phyloP scores from a whole-genome alignment of 1,140 invertebrate genomes.

The Diorhabda carinulata region DNA sequence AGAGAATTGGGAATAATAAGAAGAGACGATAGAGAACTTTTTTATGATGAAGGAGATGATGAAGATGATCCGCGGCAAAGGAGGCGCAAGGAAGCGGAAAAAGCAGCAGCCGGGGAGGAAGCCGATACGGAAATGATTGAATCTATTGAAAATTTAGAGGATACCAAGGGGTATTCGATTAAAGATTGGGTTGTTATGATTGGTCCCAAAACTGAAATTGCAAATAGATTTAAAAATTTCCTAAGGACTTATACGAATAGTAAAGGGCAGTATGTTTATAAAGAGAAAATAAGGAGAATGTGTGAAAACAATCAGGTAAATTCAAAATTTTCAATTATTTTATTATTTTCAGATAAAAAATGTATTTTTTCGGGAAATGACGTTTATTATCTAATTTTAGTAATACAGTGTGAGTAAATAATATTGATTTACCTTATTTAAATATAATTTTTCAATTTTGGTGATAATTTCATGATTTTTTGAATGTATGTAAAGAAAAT shows the following conservation, averaged over 20 bases:
- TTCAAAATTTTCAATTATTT: too few relatives aligned
- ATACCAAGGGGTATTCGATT: constrained; percentile 85
- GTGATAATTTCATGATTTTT: too few relatives aligned
- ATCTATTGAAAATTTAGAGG: constrained; percentile 97
- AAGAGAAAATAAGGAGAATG: constrained; percentile 91
- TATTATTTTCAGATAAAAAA: too few relatives aligned
- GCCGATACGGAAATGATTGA: constrained; percentile 85
- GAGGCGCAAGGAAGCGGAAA: constrained; percentile 66
- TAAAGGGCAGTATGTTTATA: constrained; percentile 85
- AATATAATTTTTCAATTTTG: too few relatives aligned
- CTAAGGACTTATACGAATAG: constrained; percentile 84
- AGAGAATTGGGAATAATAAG: constrained; percentile 73
- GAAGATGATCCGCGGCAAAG: constrained; percentile 67
- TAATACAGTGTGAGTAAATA: too few relatives aligned
- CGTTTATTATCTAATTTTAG: too few relatives aligned
- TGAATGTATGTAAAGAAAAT: too few relatives aligned
- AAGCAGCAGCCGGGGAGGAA: constrained; percentile 75
- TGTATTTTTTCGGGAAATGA: too few relatives aligned
- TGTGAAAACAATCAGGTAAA: constrained; percentile 77
- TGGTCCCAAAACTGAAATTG: constrained; percentile 93
- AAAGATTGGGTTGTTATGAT: constrained; percentile 96
- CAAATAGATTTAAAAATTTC: constrained; percentile 95
- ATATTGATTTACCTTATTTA: too few relatives aligned
- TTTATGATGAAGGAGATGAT: constrained; percentile 68
- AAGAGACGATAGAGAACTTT: constrained; percentile 74